Conservation (phyloP, 2,113 vertebrate species). For the Paralichthys olivaceus region DNA sequence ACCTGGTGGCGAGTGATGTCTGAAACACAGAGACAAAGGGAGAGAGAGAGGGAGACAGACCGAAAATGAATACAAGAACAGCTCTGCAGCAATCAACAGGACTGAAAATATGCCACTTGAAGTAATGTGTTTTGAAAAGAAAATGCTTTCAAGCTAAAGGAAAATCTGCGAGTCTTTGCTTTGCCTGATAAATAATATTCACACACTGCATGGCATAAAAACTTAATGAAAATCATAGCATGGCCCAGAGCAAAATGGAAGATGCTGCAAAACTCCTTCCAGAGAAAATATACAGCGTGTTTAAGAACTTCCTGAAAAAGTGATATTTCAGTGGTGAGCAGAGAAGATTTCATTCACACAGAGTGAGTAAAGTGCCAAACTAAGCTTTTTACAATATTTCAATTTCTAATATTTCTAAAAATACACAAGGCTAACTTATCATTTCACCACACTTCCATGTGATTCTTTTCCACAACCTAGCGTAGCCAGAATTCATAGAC, state of each 20-base stretch:
- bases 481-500: slow-evolving; percentile 22
- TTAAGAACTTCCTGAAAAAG: slow-evolving; percentile 52
- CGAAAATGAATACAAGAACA: slow-evolving; percentile 44
- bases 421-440: slow-evolving; percentile 39
- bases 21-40: slow-evolving; percentile 82
- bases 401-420: slow-evolving; percentile 48
- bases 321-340: slow-evolving; percentile 29
- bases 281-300: slow-evolving; percentile 53
- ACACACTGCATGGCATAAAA: slow-evolving; percentile 21
- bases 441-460: slow-evolving; percentile 25
- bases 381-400: slow-evolving; percentile 42
- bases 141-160: slow-evolving; percentile 5
- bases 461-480: slow-evolving; percentile 19
- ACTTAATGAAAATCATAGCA: not conserved
- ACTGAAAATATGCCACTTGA: slow-evolving; percentile 24
- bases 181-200: slow-evolving; percentile 7
- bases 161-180: slow-evolving; percentile 17
- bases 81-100: slow-evolving; percentile 10
- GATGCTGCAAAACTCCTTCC: slow-evolving; percentile 43
- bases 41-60: slow-evolving; percentile 60
- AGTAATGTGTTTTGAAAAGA: slow-evolving; percentile 35
- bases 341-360: slow-evolving; percentile 43
- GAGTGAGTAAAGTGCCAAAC: slow-evolving; percentile 27
- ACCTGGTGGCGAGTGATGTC: slow-evolving; percentile 95
- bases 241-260: slow-evolving; percentile 34